A percentile compares a stretch with the other conserved stretches of the same genome.
Conservation (phyloP, 2,797 vertebrate genomes). For the Lacerta bilineata region DNA sequence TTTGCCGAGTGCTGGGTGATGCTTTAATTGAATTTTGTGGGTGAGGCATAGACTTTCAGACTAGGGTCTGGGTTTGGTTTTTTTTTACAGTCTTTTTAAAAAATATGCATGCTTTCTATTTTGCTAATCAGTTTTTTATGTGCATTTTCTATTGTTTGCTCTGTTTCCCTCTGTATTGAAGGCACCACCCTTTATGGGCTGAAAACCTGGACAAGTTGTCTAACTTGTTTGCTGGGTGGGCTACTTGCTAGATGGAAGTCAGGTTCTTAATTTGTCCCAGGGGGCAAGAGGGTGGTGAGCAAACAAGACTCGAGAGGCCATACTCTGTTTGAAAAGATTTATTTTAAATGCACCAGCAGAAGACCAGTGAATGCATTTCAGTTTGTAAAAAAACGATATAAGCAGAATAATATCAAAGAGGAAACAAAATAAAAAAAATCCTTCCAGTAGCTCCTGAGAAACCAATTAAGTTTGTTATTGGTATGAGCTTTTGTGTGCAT, state of each 20-base stretch:
- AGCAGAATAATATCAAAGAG: too few species aligned
- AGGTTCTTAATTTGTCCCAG: too few species aligned
- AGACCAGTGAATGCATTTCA: too few species aligned
- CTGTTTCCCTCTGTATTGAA: neutral
- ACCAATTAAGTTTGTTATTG: too few species aligned
- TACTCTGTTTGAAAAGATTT: too few species aligned
- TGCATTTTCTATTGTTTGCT: constrained; percentile 10
- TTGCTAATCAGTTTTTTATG: constrained; percentile 21
- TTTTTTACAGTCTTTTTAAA: neutral
- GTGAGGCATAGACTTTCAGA: neutral
- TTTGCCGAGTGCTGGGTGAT: neutral
- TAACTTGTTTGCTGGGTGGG: neutral
- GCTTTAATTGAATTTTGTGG: constrained; percentile 17
- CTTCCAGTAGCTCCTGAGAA: too few species aligned
- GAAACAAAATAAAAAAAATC: too few species aligned
- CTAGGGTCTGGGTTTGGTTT: neutral
- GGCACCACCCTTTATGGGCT: neutral
- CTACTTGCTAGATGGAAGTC: neutral
- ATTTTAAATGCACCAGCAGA: too few species aligned
- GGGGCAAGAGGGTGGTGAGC: too few species aligned
- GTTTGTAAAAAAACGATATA: too few species aligned
- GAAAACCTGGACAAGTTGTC: neutral
- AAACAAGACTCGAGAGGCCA: too few species aligned
- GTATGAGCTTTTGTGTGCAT: too few species aligned
- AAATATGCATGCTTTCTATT: constrained; percentile 7